Evolutionary conservation across 2,797 vertebrate genomes (phyloP).

Genomic region (Salarias fasciatus): DNA sequence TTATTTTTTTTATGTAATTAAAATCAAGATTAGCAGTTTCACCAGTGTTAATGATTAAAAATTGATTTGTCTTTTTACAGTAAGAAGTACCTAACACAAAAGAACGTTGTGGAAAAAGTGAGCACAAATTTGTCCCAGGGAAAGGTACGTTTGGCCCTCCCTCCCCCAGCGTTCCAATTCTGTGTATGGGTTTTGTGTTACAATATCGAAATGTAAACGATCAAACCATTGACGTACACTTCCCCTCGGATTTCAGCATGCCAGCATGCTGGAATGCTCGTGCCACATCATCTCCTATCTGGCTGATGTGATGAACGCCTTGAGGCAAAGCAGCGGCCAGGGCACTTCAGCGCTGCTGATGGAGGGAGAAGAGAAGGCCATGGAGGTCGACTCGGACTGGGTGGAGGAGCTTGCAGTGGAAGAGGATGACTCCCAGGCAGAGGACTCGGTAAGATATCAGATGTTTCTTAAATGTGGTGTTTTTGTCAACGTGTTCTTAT

Average conservation of each 20-base stretch:
- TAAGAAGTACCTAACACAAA: constrained; percentile 98
- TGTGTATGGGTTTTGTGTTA: neutral
- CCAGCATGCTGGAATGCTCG: constrained; percentile 93
- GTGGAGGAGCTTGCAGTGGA: constrained; percentile 97
- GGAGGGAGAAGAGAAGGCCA: constrained; percentile 96
- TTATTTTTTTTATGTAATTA: neutral
- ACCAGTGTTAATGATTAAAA: neutral
- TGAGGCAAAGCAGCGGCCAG: constrained; percentile 91
- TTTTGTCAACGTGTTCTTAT: no score
- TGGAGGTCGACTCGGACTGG: constrained; percentile 99
- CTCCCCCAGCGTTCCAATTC: neutral
- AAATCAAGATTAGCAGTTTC: neutral
- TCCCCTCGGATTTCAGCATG: constrained; percentile 82
- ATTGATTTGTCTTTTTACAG: constrained; percentile 70
- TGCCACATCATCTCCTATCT: constrained; percentile 98
- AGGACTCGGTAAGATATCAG: constrained; percentile 90
- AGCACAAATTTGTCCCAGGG: constrained; percentile 94
- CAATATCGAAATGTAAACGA: neutral
- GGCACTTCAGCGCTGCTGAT: constrained; percentile 90
- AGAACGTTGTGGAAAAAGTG: constrained; percentile 98
- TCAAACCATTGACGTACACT: neutral
- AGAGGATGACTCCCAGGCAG: constrained; percentile 98
- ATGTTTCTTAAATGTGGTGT: neutral
- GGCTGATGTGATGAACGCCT: constrained; percentile 97
- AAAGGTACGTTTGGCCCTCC: constrained; percentile 85